Evolutionary conservation across 2,113 vertebrate genomes (phyloP).

Genomic region (Rynchops niger): DNA sequence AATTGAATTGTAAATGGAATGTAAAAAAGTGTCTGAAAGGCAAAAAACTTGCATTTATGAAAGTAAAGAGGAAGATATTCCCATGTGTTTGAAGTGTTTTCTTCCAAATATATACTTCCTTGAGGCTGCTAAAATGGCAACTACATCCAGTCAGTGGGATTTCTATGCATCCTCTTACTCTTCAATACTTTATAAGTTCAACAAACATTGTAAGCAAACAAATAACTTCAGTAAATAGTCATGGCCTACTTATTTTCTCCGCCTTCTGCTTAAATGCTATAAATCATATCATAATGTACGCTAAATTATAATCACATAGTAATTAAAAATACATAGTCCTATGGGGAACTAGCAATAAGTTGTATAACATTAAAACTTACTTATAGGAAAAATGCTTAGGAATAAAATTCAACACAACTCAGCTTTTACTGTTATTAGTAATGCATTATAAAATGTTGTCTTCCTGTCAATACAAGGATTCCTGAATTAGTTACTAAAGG

Average conservation of each 20-base stretch:
- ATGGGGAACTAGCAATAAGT: background rate
- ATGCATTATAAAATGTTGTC: slow-evolving; percentile 4
- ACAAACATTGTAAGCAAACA: background rate
- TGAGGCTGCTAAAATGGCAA: background rate
- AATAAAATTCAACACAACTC: background rate
- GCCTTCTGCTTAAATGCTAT: background rate
- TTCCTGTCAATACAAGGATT: background rate
- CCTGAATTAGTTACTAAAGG: background rate
- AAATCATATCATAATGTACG: background rate
- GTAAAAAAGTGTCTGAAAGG: background rate
- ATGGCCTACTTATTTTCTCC: background rate
- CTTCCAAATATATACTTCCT: background rate
- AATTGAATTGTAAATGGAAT: background rate
- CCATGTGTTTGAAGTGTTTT: background rate
- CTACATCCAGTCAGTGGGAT: background rate
- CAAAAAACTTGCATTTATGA: background rate
- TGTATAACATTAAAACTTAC: background rate
- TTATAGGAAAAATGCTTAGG: background rate
- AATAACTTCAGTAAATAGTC: background rate
- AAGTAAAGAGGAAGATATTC: background rate
- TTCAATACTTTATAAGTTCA: background rate
- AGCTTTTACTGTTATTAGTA: background rate
- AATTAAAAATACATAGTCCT: slow-evolving; percentile 6
- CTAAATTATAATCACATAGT: background rate
- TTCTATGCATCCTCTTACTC: background rate